Percentiles rank a stretch among this genome's conserved stretches.
These are phyloP conservation scores for Drosophila mulleri DNA, from an alignment of 2,888 invertebrate species.

Conservation along the genomic window DNA sequence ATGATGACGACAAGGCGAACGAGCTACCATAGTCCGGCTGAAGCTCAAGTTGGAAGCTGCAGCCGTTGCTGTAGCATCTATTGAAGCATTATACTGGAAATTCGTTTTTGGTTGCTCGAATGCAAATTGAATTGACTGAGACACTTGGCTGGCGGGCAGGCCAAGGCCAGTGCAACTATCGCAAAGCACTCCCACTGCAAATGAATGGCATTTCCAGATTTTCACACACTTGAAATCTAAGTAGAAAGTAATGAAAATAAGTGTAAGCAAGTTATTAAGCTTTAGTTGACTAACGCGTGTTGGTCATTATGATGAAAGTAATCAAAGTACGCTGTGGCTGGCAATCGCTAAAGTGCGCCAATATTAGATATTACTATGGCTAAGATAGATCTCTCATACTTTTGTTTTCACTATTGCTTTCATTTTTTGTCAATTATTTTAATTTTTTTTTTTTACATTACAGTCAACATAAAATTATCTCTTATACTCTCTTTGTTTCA, in stretches of 20 bases:
- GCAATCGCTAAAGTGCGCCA: neutral
- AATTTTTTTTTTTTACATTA: no score
- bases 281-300: neutral
- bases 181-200: conserved; percentile 25
- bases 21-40: conserved; percentile 8
- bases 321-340: neutral
- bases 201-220: conserved; percentile 27
- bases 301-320: neutral
- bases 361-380: neutral
- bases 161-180: conserved; percentile 6
- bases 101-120: conserved; percentile 57
- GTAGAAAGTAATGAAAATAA: neutral
- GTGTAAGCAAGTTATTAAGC: neutral
- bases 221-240: conserved; percentile 7
- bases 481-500: no score
- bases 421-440: neutral
- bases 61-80: conserved; percentile 33
- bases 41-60: conserved; percentile 19
- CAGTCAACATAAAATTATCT: no score
- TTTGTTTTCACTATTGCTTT: no score
- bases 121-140: conserved; percentile 66
- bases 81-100: conserved; percentile 62
- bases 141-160: conserved; percentile 37
- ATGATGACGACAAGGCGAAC: conserved; percentile 14
- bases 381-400: no score